Evolutionary conservation across 2,797 vertebrate genomes (phyloP).

Genomic region (Ceryle rudis): DNA sequence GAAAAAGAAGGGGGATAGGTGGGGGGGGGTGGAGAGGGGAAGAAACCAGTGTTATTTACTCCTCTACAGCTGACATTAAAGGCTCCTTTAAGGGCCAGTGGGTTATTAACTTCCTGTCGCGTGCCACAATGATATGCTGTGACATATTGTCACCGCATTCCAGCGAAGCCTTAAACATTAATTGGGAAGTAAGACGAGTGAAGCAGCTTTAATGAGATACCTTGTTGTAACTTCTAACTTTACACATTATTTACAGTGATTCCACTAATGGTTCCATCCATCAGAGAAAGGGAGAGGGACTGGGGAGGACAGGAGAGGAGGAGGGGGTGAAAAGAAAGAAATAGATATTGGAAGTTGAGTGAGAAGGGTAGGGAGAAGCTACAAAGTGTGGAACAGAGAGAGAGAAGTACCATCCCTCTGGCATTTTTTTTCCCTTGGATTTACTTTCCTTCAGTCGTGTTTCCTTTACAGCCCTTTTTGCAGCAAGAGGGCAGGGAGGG

Average conservation of each 20-base stretch:
- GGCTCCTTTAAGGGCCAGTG: conserved; percentile 71
- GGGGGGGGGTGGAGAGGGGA: not conserved
- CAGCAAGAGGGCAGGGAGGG: not conserved
- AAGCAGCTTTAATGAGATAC: conserved; percentile 86
- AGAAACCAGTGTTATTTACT: conserved; percentile 73
- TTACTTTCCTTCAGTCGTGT: not conserved
- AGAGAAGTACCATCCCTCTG: not conserved
- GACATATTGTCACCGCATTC: conserved; percentile 77
- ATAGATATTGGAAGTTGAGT: not conserved
- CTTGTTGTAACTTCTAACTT: conserved; percentile 85
- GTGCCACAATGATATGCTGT: conserved; percentile 71
- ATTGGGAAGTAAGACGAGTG: conserved; percentile 84
- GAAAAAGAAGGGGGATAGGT: not conserved
- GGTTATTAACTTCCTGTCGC: conserved; percentile 79
- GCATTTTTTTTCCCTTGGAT: not conserved
- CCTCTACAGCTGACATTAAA: conserved; percentile 62
- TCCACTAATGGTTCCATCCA: conserved; percentile 85
- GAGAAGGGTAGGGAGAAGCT: not conserved
- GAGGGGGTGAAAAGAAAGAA: not conserved
- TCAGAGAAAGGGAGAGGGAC: conserved; percentile 69
- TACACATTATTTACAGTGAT: conserved; percentile 86
- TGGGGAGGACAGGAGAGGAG: not conserved
- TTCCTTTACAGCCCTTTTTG: not conserved
- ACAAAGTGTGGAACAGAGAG: not conserved
- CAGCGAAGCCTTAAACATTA: conserved; percentile 81